phyloP scores from a whole-genome alignment of 2,113 vertebrate species.

The Festucalex cinctus region DNA sequence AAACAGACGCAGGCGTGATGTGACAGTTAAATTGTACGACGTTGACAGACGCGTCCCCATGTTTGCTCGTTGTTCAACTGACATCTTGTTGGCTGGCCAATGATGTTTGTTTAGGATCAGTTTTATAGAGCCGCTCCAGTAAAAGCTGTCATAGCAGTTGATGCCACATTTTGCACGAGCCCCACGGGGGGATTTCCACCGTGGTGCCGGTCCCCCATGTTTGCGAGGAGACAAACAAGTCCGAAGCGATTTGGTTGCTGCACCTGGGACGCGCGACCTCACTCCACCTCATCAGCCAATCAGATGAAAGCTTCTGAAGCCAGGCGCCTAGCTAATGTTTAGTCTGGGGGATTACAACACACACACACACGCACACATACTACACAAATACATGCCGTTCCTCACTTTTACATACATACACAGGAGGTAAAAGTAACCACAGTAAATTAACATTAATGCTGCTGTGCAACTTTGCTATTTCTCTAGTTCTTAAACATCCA shows the following conservation, averaged over 20 bases:
- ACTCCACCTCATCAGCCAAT: constrained; percentile 43
- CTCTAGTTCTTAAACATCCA: no score
- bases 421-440: no score
- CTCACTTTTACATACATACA: constrained; percentile 7
- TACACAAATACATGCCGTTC: constrained; percentile 3
- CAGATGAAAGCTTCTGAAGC: constrained; percentile 31
- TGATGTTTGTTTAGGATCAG: background rate
- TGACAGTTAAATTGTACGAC: constrained; percentile 11
- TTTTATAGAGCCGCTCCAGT: background rate
- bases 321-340: constrained; percentile 44
- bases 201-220: constrained; percentile 25
- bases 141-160: background rate
- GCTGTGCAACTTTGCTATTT: no score
- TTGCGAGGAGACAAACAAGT: constrained; percentile 31
- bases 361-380: constrained; percentile 14
- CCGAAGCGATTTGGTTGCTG: constrained; percentile 24
- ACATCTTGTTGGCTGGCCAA: constrained; percentile 4
- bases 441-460: no score
- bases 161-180: constrained; percentile 5
- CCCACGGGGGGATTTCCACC: constrained; percentile 26
- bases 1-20: constrained; percentile 14
- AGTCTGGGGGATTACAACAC: constrained; percentile 32
- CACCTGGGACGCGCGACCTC: constrained; percentile 40
- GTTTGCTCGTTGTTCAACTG: constrained; percentile 26
- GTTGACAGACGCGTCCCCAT: background rate